These are phyloP conservation scores for Coelogynopora nodosa DNA, from an alignment of 2,888 invertebrate genomes.

Conservation along the genomic window DNA sequence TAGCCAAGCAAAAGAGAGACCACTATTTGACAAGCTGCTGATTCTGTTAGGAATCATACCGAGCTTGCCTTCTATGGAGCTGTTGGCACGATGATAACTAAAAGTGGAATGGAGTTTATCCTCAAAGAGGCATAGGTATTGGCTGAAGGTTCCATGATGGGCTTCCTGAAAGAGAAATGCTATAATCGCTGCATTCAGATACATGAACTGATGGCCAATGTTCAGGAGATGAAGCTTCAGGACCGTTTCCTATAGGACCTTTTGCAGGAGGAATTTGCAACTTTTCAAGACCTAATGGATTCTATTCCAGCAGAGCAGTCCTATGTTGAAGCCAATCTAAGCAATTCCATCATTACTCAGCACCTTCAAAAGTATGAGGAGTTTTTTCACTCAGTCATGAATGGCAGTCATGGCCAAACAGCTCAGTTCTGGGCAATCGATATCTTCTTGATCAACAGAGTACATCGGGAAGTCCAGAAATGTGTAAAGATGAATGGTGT, in stretches of 20 bases:
- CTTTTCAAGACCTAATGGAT: neutral
- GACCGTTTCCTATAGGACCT: neutral
- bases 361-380: neutral
- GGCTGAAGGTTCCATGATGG: conserved; percentile 20
- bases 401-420: neutral
- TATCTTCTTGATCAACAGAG: neutral
- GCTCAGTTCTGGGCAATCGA: neutral
- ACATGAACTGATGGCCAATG: neutral
- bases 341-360: neutral
- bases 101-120: conserved; percentile 1
- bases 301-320: neutral
- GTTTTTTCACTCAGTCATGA: neutral
- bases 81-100: neutral
- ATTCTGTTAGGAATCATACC: neutral
- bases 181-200: neutral
- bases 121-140: conserved; percentile 2
- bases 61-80: neutral
- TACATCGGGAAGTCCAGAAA: neutral
- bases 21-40: neutral
- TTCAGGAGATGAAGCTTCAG: neutral
- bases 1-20: neutral
- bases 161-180: neutral
- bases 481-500: neutral
- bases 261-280: neutral
- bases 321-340: neutral